Percentiles rank a stretch among this genome's conserved stretches.
Conservation (phyloP, 2,113 vertebrate species). For the Tretioscincus oriximinensis region DNA sequence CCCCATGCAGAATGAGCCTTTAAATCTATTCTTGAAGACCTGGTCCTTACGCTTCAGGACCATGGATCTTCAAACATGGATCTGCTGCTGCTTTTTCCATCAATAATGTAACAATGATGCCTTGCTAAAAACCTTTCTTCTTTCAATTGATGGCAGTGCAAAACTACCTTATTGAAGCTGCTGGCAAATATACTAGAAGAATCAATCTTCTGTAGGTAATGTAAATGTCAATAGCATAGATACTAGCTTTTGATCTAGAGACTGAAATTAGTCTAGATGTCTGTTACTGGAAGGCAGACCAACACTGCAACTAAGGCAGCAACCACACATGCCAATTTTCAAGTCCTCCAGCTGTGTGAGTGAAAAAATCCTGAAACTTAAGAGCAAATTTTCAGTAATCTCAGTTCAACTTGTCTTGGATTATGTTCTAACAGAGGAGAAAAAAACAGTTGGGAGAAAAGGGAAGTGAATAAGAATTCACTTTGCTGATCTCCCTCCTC, state of each 20-base stretch:
- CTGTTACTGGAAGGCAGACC: background rate
- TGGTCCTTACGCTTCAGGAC: too few species aligned
- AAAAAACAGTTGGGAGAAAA: too few species aligned
- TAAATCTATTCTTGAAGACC: background rate
- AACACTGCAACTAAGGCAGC: background rate
- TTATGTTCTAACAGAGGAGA: too few species aligned
- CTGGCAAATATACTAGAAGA: conserved; percentile 9
- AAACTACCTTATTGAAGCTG: conserved; percentile 1
- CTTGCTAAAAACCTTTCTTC: conserved; percentile 12
- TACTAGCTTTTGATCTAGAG: background rate
- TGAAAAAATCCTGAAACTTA: too few species aligned
- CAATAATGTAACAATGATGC: background rate
- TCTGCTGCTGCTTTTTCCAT: background rate
- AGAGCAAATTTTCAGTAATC: too few species aligned
- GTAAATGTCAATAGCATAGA: background rate
- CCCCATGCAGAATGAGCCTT: too few species aligned
- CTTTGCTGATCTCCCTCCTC: too few species aligned
- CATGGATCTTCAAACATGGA: background rate
- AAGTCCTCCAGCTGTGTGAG: too few species aligned
- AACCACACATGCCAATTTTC: background rate
- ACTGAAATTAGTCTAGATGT: background rate
- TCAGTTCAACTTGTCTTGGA: too few species aligned
- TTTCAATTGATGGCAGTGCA: background rate
- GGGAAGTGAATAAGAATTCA: too few species aligned
- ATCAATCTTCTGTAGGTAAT: background rate